Conservation (phyloP, 1,140 invertebrate genomes). For the Habropoda laboriosa region DNA sequence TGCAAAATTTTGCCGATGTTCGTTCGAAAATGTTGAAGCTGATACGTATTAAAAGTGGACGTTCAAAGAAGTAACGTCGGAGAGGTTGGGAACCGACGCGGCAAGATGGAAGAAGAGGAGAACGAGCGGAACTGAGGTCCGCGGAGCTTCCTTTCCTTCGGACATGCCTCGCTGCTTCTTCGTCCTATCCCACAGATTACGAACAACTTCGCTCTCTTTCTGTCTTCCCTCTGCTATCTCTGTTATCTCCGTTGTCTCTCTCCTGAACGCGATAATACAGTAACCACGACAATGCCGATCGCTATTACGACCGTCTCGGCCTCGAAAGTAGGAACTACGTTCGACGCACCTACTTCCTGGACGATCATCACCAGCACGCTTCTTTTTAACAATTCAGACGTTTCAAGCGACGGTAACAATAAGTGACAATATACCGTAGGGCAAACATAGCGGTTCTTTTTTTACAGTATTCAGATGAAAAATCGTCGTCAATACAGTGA, state of each 20-base stretch:
- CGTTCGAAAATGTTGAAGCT: no score
- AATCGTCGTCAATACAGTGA: no score
- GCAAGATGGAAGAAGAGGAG: slow-evolving; percentile 66
- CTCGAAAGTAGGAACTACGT: slow-evolving; percentile 65
- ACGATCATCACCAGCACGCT: slow-evolving; percentile 47
- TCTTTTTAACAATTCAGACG: slow-evolving; percentile 14
- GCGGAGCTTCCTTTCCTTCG: slow-evolving; percentile 75
- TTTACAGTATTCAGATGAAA: no score
- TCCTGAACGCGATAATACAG: slow-evolving; percentile 30
- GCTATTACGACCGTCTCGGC: slow-evolving; percentile 57
- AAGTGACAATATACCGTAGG: no score
- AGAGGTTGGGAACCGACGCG: slow-evolving; percentile 51
- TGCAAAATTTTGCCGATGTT: no score
- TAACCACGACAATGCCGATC: slow-evolving; percentile 59
- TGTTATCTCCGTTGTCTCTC: slow-evolving; percentile 26
- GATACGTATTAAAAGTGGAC: not conserved
- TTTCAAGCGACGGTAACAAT: no score
- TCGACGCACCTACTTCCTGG: slow-evolving; percentile 66
- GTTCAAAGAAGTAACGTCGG: not conserved
- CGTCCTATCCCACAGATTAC: slow-evolving; percentile 76
- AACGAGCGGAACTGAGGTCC: slow-evolving; percentile 77
- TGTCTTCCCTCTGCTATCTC: slow-evolving; percentile 9
- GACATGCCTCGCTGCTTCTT: slow-evolving; percentile 73
- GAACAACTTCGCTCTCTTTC: slow-evolving; percentile 42
- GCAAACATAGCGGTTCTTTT: no score